Evolutionary conservation across 2,888 invertebrate genomes (phyloP), one percentile per base, ranked within the genome.

Genomic region (Sesia apiformis): DNA sequence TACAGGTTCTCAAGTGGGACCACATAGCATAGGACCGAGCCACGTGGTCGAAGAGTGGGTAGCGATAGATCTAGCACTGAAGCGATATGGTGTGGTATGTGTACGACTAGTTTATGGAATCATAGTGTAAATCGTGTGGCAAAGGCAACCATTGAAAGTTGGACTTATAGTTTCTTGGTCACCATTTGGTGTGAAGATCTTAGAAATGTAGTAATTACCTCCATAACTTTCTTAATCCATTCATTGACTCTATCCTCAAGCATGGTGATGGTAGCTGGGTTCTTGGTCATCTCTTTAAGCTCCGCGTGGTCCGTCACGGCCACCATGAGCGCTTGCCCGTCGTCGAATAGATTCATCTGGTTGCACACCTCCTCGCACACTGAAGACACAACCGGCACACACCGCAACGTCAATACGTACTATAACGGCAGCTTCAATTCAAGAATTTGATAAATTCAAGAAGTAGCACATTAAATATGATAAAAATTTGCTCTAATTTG

Each of bases 291-390:
- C 56, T 93, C 93, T 68, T 94, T 94, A 0, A 95, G 91, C 62
- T 95, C 94, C 3, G 92, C 92, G 52, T 92, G 88, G 58, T 91
- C 91, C 52, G 91, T 89, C 8, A 94, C 82, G 51, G 88, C 87
- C 4, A 87, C 90, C 84, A 94, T 93, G 61, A 93, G 79, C 23
- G 82, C 82, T 63, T 92, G 90, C 0, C 93, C 94, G 66, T 96
- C 95, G 55, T 94, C 93, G 65, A 96, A 96, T 41, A 96, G 87
- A 69, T 94, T 95, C 4, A 92, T 91, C 76, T 95, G 93, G 60
- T 93, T 92, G 65, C 95, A 95, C 0, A 96, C 95, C 76, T 96
- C 95, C 78, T 96, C 96, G 65, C 96, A 96, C 0, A 96, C 96
- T 91, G 61, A 4, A 39, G 55, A 23, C 23, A 23, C 23, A 23